These are phyloP conservation scores for Listrodromus nycthemerus DNA, from an alignment of 2,888 invertebrate species.

Conservation along the genomic window DNA sequence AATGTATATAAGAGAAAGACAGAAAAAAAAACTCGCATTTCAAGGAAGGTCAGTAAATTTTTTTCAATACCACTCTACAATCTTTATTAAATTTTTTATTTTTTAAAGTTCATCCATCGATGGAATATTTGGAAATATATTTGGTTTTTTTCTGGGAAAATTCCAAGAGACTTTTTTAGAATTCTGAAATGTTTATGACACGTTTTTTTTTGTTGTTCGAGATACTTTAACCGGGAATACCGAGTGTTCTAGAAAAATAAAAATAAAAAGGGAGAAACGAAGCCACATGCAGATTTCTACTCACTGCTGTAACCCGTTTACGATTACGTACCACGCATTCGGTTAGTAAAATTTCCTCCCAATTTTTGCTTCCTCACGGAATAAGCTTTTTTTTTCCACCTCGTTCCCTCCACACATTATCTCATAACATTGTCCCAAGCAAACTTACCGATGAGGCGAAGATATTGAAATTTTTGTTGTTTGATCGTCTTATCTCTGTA, in stretches of 20 bases:
- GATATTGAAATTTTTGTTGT: neutral
- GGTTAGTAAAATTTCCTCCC: neutral
- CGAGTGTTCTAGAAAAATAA: neutral
- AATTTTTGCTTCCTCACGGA: too few species aligned
- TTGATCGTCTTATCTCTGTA: conserved; percentile 38
- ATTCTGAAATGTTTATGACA: neutral
- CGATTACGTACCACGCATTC: conserved; percentile 18
- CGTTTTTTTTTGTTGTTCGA: neutral
- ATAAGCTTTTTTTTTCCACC: neutral
- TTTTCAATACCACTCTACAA: too few species aligned
- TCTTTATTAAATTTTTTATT: too few species aligned
- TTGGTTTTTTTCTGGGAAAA: too few species aligned
- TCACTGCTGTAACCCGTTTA: neutral
- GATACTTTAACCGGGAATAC: neutral
- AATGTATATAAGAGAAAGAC: too few species aligned
- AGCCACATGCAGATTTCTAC: conserved; percentile 16
- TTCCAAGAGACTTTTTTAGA: neutral
- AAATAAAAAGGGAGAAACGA: conserved; percentile 5
- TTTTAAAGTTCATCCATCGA: too few species aligned
- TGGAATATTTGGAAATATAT: too few species aligned
- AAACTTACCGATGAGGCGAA: neutral
- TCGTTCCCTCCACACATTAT: neutral
- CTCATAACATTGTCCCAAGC: neutral
- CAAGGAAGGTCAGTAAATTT: too few species aligned
- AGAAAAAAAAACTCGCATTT: too few species aligned